These are phyloP conservation scores for Hetaerina titia DNA, from an alignment of 2,888 invertebrate genomes.

Conservation along the genomic window DNA sequence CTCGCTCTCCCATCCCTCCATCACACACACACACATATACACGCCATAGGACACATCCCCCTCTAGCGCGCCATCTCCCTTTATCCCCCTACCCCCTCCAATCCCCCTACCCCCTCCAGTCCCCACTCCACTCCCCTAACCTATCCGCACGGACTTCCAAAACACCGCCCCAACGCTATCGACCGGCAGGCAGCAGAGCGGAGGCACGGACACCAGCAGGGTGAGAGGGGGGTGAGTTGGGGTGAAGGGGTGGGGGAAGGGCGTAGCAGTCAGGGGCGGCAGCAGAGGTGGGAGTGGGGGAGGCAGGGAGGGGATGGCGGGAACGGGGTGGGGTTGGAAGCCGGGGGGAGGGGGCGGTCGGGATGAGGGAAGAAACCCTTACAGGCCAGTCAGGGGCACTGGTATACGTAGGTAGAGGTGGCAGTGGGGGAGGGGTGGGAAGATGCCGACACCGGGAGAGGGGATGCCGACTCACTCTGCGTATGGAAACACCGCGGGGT, in stretches of 20 bases:
- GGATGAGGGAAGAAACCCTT: too few species aligned
- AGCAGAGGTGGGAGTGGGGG: not conserved
- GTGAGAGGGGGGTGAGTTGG: not conserved
- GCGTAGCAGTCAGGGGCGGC: not conserved
- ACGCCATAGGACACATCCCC: not conserved
- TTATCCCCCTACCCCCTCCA: not conserved
- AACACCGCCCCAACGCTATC: constrained; percentile 59
- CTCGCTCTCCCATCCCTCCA: too few species aligned
- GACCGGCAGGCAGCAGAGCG: not conserved
- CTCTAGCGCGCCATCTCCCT: not conserved
- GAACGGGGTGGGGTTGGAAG: not conserved
- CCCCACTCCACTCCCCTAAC: not conserved
- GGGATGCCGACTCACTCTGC: not conserved
- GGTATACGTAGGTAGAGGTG: not conserved
- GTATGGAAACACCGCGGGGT: not conserved
- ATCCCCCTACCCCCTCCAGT: not conserved
- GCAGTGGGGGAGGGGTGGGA: not conserved
- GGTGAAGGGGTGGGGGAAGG: not conserved
- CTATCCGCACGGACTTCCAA: constrained; percentile 52
- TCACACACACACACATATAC: not conserved
- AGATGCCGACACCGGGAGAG: not conserved
- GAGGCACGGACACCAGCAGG: not conserved
- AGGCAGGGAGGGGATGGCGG: not conserved
- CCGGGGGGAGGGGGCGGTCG: too few species aligned
- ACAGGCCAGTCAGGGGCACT: too few species aligned